Percentiles rank a stretch among this genome's conserved stretches.
These are phyloP conservation scores for Fulica atra DNA, from an alignment of 2,113 vertebrate species.

Conservation along the genomic window DNA sequence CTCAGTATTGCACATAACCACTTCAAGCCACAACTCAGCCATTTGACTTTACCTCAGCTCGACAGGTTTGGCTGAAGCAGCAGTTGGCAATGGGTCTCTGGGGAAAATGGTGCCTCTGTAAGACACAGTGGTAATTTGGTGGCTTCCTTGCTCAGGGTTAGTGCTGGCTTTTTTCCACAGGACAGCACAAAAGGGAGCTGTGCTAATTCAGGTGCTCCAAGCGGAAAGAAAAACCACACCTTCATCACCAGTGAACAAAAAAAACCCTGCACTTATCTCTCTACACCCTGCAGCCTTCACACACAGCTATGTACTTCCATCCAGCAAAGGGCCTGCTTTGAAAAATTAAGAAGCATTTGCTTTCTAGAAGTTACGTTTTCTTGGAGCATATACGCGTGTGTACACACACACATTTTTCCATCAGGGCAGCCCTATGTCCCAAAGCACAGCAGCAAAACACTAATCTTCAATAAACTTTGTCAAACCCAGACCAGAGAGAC, in stretches of 20 bases:
- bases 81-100: not conserved
- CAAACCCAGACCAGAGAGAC: not conserved
- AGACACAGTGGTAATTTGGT: not conserved
- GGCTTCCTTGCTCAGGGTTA: not conserved
- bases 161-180: not conserved
- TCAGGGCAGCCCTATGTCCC: not conserved
- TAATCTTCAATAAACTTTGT: not conserved
- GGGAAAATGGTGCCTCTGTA: not conserved
- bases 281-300: rapidly evolving
- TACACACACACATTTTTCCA: rapidly evolving
- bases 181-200: not conserved
- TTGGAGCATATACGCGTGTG: rapidly evolving
- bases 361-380: not conserved
- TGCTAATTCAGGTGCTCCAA: not conserved
- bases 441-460: not conserved
- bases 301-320: not conserved
- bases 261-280: rapidly evolving
- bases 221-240: not conserved
- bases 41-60: conserved; percentile 3
- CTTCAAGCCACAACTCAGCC: conserved; percentile 1
- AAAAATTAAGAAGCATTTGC: not conserved
- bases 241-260: not conserved
- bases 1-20: conserved; percentile 29
- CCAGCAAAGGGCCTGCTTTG: not conserved
- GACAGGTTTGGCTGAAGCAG: not conserved